Base-by-base conservation (phyloP, 35 echinoderm and acorn worm species). In the Heliocidaris tuberculata region DNA sequence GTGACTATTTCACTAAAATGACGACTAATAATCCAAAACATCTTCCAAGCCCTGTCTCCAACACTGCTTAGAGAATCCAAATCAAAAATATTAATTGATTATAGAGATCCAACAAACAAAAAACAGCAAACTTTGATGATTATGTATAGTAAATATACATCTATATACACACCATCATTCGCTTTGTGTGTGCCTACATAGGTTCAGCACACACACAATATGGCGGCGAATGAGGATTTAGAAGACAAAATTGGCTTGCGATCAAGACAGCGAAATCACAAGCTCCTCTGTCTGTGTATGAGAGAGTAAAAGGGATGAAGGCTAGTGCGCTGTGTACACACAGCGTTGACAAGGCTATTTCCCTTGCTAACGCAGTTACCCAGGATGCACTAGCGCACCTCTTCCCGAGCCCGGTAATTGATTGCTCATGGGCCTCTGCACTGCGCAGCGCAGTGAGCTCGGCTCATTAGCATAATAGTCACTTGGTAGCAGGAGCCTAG, bases 391-490 rank as follows among this genome's bases (percentile, higher is more conserved):
- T 59, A 24, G 48, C 27, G 29, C 48, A 48, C 91, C 91, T 93
- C 91, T 93, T 93, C 91, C 91, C 91, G n/a, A 48, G 29, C 50
- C 91, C 47, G 47, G 91, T 93, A 93, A 93, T 93, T 93, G 91
- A 93, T 93, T 93, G 91, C 91, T 93, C 91, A 93, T 93, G 47
- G 48, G 91, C 50, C 16, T 47, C 91, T 31, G 91, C 2, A 30
- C 32, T 89, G 91, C 47, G 91, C 91, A 93, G 91, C 91, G 48
- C 91, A 93, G 48, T 48, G 7, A 89, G 87, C 87, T 89, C 47
- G 13, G 47, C 91, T 59, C 91, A 93, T 93, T 93, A 93, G 91
- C 91, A 93, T 93, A 93, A 52, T 93, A 59, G 91, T 93, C 91
- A 93, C 91, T 93, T 48, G 31, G 91, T n/a, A 48, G 48, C 50